These are phyloP conservation scores for Troilus luridus DNA, from an alignment of 2,888 invertebrate genomes.

Conservation along the genomic window DNA sequence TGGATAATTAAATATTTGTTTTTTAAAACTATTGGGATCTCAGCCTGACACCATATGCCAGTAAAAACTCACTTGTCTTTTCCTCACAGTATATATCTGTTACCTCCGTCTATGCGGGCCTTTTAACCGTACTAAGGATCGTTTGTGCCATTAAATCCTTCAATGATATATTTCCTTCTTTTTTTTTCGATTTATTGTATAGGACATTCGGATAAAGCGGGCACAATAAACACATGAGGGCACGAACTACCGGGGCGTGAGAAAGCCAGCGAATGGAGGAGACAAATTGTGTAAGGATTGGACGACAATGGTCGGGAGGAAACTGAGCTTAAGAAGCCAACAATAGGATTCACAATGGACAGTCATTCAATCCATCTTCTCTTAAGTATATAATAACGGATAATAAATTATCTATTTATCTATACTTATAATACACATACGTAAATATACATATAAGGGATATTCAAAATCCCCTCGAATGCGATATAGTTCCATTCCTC, in stretches of 20 bases:
- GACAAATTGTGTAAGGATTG: background rate
- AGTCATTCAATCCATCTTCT: background rate
- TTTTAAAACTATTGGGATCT: too few species aligned
- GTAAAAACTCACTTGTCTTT: too few species aligned
- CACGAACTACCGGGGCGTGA: background rate
- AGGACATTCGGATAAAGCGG: background rate
- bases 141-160: background rate
- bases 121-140: background rate
- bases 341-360: background rate
- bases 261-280: background rate
- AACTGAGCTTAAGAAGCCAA: background rate
- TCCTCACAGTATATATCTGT: too few species aligned
- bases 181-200: background rate
- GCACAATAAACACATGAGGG: conserved; percentile 3
- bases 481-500: too few species aligned
- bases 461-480: too few species aligned
- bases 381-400: background rate
- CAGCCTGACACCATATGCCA: too few species aligned
- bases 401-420: too few species aligned
- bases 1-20: too few species aligned
- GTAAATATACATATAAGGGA: too few species aligned
- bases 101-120: background rate
- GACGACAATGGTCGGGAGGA: background rate
- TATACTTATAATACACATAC: too few species aligned
- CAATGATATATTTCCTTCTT: background rate